phyloP scores from a whole-genome alignment of 1,140 invertebrate species.

The Scaptomyza hsui region DNA sequence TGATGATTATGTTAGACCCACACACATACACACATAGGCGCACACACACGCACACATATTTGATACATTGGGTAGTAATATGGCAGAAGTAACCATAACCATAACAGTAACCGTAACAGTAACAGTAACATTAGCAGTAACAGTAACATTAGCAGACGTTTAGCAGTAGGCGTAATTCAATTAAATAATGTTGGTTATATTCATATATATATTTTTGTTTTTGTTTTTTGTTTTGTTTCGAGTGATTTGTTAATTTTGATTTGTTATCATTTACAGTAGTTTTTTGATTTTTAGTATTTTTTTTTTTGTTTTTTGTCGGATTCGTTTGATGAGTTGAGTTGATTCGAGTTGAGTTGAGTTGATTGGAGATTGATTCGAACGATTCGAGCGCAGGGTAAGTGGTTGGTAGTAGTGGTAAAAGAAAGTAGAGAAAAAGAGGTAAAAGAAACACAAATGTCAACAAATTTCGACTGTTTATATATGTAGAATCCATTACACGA shows the following conservation, averaged over 20 bases:
- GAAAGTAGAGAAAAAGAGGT: conserved; percentile 68
- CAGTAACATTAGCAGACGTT: conserved; percentile 55
- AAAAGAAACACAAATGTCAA: conserved; percentile 75
- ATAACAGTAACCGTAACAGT: conserved; percentile 32
- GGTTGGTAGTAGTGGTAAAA: conserved; percentile 56
- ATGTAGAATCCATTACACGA: conserved; percentile 19
- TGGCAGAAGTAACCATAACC: conserved; percentile 54
- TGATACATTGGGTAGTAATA: conserved; percentile 3
- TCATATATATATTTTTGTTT: conserved; percentile 26
- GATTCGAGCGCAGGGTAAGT: conserved; percentile 71
- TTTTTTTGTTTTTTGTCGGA: conserved; percentile 31
- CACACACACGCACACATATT: conserved; percentile 10
- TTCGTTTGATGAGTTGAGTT: conserved; percentile 67
- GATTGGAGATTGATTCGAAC: conserved; percentile 60
- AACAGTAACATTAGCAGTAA: conserved; percentile 56
- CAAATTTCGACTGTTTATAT: conserved; percentile 50
- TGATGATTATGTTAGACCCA: conserved; percentile 21
- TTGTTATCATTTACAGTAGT: conserved; percentile 64
- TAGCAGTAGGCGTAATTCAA: conserved; percentile 47
- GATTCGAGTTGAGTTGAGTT: conserved; percentile 55
- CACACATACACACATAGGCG: conserved; percentile 14
- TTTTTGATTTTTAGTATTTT: conserved; percentile 35
- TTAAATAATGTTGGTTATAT: conserved; percentile 21
- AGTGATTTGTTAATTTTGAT: conserved; percentile 63
- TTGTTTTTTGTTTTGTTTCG: conserved; percentile 26